phyloP scores from a whole-genome alignment of 2,113 vertebrate species.

The Alethe diademata region DNA sequence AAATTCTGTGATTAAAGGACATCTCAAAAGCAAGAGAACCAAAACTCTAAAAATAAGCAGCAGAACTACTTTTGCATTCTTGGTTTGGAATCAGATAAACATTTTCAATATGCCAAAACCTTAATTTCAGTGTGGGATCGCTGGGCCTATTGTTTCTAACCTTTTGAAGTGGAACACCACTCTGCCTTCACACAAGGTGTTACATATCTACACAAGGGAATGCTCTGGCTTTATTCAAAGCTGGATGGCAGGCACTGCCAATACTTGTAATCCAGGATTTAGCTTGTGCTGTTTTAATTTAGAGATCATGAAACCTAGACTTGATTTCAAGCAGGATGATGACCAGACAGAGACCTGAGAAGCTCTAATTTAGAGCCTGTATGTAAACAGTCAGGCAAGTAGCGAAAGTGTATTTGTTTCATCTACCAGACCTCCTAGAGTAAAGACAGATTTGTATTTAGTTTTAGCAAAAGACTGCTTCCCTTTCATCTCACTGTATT shows the following conservation, averaged over 20 bases:
- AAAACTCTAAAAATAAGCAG: background rate
- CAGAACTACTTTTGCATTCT: background rate
- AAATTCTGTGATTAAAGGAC: background rate
- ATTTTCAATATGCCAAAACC: background rate
- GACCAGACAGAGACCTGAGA: background rate
- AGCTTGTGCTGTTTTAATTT: background rate
- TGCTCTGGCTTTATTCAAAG: background rate
- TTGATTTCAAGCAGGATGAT: background rate
- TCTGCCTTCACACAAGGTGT: background rate
- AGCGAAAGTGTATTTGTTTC: background rate
- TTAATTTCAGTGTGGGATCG: background rate
- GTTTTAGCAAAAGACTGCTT: background rate
- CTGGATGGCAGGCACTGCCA: background rate
- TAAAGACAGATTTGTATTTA: background rate
- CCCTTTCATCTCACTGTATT: background rate
- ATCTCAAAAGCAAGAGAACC: background rate
- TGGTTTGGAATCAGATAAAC: background rate
- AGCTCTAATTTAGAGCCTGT: background rate
- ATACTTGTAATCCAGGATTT: background rate
- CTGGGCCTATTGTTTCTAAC: background rate
- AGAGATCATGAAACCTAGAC: background rate
- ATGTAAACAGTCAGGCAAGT: background rate
- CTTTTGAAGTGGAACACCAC: background rate
- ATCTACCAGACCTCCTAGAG: background rate
- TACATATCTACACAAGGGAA: background rate